A percentile compares a stretch with the other conserved stretches of the same genome.
phyloP scores from a whole-genome alignment of 2,113 vertebrate genomes.

The Saccopteryx leptura region DNA sequence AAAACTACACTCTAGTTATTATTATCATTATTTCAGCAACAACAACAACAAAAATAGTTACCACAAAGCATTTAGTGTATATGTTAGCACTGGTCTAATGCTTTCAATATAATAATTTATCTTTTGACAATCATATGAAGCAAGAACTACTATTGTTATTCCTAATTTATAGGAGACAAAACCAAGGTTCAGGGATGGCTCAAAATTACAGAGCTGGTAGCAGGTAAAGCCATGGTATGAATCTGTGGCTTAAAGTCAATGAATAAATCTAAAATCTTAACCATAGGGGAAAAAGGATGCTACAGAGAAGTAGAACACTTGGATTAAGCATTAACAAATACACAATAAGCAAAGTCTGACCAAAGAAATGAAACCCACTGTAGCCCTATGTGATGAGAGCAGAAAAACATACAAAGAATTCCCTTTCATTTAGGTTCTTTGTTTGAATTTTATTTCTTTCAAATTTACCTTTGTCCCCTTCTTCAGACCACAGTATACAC shows the following conservation, averaged over 20 bases:
- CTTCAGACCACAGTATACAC: not conserved
- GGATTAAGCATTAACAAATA: not conserved
- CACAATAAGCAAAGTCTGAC: not conserved
- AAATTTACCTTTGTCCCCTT: not conserved
- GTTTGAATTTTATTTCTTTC: not conserved
- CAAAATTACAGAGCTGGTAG: not conserved
- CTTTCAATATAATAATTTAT: slow-evolving; percentile 17
- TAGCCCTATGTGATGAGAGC: not conserved
- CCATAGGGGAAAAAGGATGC: not conserved
- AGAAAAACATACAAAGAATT: not conserved
- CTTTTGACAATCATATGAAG: not conserved
- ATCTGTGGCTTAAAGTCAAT: not conserved
- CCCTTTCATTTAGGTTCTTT: not conserved
- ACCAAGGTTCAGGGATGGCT: not conserved
- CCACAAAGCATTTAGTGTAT: not conserved
- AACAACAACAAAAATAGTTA: not conserved
- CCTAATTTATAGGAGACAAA: not conserved
- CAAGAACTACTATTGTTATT: not conserved
- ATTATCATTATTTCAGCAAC: not conserved
- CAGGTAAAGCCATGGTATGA: not conserved
- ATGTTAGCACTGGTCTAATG: not conserved
- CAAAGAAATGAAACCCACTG: not conserved
- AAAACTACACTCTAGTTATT: not conserved
- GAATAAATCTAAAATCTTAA: slow-evolving; percentile 38
- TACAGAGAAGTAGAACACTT: not conserved